phyloP scores from a whole-genome alignment of 2,797 vertebrate genomes.

The Cygnus olor region DNA sequence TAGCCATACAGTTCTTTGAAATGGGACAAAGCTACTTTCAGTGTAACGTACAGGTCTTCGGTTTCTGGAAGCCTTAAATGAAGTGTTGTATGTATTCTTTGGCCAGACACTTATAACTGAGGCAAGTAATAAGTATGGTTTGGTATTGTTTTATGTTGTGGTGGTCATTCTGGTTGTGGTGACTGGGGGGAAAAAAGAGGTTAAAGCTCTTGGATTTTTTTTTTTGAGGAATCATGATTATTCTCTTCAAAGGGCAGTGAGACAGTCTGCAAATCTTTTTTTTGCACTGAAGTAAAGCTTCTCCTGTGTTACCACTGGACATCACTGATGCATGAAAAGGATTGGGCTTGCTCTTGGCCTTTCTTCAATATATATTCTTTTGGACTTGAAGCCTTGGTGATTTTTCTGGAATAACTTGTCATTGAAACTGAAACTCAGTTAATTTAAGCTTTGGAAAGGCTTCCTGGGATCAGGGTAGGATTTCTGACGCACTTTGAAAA shows the following conservation, averaged over 20 bases:
- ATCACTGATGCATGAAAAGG: not conserved
- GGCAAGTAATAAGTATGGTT: not conserved
- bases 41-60: not conserved
- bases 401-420: not conserved
- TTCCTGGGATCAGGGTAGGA: not conserved
- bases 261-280: not conserved
- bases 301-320: not conserved
- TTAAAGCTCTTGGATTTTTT: not conserved
- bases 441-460: not conserved
- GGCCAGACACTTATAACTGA: not conserved
- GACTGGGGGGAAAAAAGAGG: not conserved
- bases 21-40: not conserved
- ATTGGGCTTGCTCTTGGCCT: not conserved
- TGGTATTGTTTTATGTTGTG: not conserved
- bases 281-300: not conserved
- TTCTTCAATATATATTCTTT: not conserved
- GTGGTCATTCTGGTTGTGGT: not conserved
- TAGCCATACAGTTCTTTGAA: slow-evolving; percentile 22
- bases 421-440: not conserved
- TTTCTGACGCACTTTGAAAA: not conserved
- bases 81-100: slow-evolving; percentile 5
- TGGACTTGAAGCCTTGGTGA: not conserved
- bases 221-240: not conserved
- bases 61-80: not conserved
- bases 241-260: not conserved